Evolutionary conservation across 2,888 invertebrate genomes (phyloP).

Genomic region (Dynastes grantii): DNA sequence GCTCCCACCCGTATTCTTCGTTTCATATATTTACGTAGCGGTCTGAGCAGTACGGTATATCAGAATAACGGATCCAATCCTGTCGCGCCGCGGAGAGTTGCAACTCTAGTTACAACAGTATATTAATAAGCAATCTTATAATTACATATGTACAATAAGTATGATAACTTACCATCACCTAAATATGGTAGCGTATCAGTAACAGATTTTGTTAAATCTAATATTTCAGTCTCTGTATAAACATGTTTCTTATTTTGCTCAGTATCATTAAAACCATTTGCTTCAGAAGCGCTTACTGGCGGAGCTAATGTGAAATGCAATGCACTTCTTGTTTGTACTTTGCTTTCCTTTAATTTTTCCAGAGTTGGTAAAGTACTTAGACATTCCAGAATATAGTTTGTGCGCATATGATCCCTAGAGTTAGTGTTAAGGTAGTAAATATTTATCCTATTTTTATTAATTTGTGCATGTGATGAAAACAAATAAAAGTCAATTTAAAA

Average conservation of each 20-base stretch:
- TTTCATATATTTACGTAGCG: too few relatives aligned
- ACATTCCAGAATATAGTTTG: conserved; percentile 65
- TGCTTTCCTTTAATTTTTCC: conserved; percentile 45
- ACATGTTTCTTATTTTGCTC: not conserved
- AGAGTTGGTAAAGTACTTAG: conserved; percentile 60
- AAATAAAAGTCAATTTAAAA: not conserved
- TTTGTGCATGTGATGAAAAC: too few relatives aligned
- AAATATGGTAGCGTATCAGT: conserved; percentile 83
- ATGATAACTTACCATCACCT: conserved; percentile 76
- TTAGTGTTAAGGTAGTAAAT: conserved; percentile 56
- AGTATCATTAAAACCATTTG: conserved; percentile 24
- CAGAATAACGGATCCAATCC: too few relatives aligned
- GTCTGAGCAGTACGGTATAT: too few relatives aligned
- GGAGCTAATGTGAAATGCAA: conserved; percentile 11
- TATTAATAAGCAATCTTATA: conserved; percentile 21
- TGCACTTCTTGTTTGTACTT: conserved; percentile 18
- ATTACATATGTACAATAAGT: not conserved
- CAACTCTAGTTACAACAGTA: too few relatives aligned
- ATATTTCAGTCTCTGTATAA: conserved; percentile 63
- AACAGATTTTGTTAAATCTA: conserved; percentile 69
- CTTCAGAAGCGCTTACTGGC: conserved; percentile 25
- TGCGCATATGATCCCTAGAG: conserved; percentile 65
- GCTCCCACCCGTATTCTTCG: too few relatives aligned
- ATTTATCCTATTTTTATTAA: too few relatives aligned
- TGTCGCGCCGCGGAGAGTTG: too few relatives aligned